Base-by-base conservation (phyloP, 2,888 invertebrate species). In the Hyalella azteca region DNA sequence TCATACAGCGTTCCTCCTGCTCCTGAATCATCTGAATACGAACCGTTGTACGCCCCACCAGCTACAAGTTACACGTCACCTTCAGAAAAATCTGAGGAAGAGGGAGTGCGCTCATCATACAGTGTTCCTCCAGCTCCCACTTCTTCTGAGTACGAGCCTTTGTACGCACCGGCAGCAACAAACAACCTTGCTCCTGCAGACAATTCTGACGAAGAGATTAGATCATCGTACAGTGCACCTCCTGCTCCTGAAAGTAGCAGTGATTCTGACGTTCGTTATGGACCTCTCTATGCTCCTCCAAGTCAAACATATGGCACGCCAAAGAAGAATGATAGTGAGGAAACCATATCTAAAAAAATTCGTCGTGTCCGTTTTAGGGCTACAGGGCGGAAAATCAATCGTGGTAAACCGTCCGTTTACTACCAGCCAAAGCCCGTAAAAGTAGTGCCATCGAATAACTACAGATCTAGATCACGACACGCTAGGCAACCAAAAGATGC, bases 1-100 rank as follows among this genome's bases (percentile, higher is more conserved):
- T 66, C 66, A 1, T 66, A 66, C 66, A 66, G 66, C 39, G 66
- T n/a, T 36, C 66, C 66, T 19, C 66, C 66, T n/a, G 36, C 66
- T 22, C 66, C 66, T 15, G 36, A 32, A 7, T 32, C 32, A 36
- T 66, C 66, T 2, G 36, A 36, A 29, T 66, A 66, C 19, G 66
- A 66, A 66, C 66, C 66, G 19, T 66, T 66, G 19, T 66, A 66
- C 19, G 66, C 66, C 0, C 66, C 66, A 2, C 66, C 66, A 1
- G n/a, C 54, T 54, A 54, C 26, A 22, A 22, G 29, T 22, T 54
- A 54, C 26, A 3, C 26, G 1, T 26, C 54, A 26, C 54, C 54
- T 1, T 26, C 54, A 26, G 54, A 54, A 26, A 29, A 1, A 7
- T 54, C 54, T 26, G n/a, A n/a, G n/a, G 66, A 36, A 36, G 39